Percentiles rank a stretch among this genome's conserved stretches.
Evolutionary conservation across 2,888 invertebrate species (phyloP).

Genomic region (Onthophagus sagittarius): DNA sequence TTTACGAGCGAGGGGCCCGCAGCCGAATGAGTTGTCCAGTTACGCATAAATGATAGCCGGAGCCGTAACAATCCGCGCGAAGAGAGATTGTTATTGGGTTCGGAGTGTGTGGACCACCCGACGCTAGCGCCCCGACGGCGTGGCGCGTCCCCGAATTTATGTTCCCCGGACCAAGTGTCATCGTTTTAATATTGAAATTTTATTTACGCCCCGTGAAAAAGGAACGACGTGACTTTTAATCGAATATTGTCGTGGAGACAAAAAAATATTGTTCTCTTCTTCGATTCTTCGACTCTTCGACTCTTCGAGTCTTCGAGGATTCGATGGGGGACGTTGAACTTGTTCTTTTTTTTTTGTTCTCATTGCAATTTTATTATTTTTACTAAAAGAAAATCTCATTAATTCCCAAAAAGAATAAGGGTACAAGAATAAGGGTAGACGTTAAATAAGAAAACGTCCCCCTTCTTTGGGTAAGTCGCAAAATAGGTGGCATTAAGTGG

Average conservation of each 20-base stretch:
- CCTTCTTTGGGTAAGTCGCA: background rate
- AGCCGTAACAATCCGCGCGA: constrained; percentile 7
- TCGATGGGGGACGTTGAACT: background rate
- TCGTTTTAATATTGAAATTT: constrained; percentile 14
- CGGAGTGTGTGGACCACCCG: constrained; percentile 1
- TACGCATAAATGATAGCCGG: constrained; percentile 10
- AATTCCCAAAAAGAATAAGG: background rate
- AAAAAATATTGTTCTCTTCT: background rate
- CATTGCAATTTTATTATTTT: background rate
- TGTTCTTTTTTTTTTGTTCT: background rate
- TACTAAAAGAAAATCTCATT: background rate
- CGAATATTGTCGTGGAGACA: background rate
- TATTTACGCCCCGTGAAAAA: constrained; percentile 6
- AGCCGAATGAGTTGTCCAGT: constrained; percentile 11
- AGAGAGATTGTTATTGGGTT: constrained; percentile 10
- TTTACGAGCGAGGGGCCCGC: constrained; percentile 8
- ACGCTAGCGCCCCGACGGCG: constrained; percentile 10
- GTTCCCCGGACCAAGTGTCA: constrained; percentile 8
- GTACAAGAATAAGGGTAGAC: background rate
- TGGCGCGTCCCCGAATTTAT: constrained; percentile 8
- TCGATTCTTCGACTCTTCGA: no score
- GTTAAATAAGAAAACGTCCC: background rate
- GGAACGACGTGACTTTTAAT: background rate
- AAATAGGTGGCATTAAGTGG: constrained; percentile 6
- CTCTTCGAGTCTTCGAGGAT: no score